phyloP scores from a whole-genome alignment of 2,888 invertebrate species.

The Pecten maximus region DNA sequence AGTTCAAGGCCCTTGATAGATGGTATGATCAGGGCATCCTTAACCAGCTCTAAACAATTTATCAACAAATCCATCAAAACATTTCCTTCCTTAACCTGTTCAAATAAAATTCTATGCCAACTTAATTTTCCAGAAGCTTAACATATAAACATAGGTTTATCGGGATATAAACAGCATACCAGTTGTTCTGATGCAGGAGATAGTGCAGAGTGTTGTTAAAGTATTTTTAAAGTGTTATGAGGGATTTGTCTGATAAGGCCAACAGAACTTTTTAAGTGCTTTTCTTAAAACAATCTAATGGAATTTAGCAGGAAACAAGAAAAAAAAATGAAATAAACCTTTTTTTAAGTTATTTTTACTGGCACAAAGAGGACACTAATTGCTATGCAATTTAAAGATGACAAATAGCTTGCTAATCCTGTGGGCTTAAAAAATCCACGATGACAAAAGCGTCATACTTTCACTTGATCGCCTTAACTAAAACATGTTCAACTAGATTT shows the following conservation, averaged over 20 bases:
- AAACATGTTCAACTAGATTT: too few species aligned
- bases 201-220: neutral
- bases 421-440: too few species aligned
- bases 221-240: neutral
- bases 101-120: neutral
- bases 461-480: too few species aligned
- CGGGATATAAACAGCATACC: neutral
- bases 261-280: neutral
- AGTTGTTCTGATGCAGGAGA: neutral
- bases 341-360: too few species aligned
- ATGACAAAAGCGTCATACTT: too few species aligned
- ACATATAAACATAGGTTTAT: neutral
- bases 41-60: too few species aligned
- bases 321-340: neutral
- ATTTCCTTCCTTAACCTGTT: neutral
- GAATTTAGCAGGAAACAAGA: neutral
- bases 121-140: neutral
- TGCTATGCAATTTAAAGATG: too few species aligned
- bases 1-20: too few species aligned
- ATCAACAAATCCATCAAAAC: neutral
- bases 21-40: too few species aligned
- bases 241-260: neutral
- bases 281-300: neutral
- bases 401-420: too few species aligned
- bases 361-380: too few species aligned